Conservation (phyloP, 2,113 vertebrate species). For the Eonycteris spelaea region DNA sequence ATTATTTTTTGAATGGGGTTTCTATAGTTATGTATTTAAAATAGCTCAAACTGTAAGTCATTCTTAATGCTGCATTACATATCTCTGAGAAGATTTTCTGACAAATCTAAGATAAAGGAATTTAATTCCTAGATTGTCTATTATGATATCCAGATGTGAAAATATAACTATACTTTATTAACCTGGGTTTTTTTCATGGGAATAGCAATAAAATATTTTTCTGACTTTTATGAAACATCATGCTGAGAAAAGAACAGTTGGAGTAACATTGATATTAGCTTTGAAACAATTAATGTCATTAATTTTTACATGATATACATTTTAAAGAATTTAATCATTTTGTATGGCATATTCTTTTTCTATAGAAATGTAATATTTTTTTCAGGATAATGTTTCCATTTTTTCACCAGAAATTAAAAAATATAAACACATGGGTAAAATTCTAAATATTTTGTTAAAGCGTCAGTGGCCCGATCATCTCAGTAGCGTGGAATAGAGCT, state of each 20-base stretch:
- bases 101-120: neutral
- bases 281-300: neutral
- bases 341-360: neutral
- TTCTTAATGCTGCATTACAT: neutral
- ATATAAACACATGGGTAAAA: neutral
- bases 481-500: neutral
- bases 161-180: neutral
- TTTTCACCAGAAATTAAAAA: neutral
- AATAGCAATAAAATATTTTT: neutral
- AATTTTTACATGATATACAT: neutral
- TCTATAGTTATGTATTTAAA: neutral
- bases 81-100: neutral
- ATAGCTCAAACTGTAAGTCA: neutral
- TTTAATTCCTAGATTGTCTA: neutral
- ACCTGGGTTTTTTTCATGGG: neutral
- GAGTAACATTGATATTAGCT: neutral
- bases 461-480: neutral
- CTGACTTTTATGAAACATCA: neutral
- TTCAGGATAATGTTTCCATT: neutral
- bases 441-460: neutral
- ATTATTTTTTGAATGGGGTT: neutral
- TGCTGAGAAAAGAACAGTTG: neutral
- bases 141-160: neutral
- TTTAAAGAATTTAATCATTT: neutral
- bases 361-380: neutral